Conservation (phyloP, 1,140 invertebrate species). For the Hycleus phaleratus region DNA sequence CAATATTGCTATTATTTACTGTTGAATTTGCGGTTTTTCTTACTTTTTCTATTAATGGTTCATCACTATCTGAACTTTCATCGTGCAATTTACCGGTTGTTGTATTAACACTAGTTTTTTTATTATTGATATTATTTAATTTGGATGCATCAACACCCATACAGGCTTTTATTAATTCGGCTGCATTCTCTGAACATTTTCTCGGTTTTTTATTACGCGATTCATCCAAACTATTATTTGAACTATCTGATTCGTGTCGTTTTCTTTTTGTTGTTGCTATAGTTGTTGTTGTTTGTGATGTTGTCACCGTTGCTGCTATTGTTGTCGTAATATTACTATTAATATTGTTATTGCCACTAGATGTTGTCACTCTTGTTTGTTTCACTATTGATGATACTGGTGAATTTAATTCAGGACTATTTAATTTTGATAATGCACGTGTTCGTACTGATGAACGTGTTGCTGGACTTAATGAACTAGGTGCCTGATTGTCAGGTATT, state of each 20-base stretch:
- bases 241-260: slow-evolving; percentile 68
- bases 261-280: slow-evolving; percentile 53
- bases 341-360: no score
- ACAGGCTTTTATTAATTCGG: slow-evolving; percentile 59
- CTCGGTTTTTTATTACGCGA: slow-evolving; percentile 41
- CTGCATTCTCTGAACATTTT: slow-evolving; percentile 60
- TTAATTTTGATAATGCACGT: slow-evolving; percentile 60
- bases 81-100: slow-evolving; percentile 36
- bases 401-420: slow-evolving; percentile 56
- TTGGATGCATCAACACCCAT: slow-evolving; percentile 51
- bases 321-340: neutral
- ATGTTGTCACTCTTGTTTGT: no score
- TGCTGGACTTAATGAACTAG: slow-evolving; percentile 35
- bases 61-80: slow-evolving; percentile 68
- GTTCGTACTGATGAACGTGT: slow-evolving; percentile 50
- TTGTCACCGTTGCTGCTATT: slow-evolving; percentile 2
- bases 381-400: slow-evolving; percentile 28
- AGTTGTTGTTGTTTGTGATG: slow-evolving; percentile 20
- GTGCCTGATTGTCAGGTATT: slow-evolving; percentile 48
- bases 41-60: slow-evolving; percentile 68
- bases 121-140: slow-evolving; percentile 22
- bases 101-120: slow-evolving; percentile 19
- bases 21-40: slow-evolving; percentile 40
- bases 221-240: slow-evolving; percentile 51
- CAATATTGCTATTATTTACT: neutral